Conservation (phyloP, 2,888 invertebrate species). For the Cloeon dipterum region DNA sequence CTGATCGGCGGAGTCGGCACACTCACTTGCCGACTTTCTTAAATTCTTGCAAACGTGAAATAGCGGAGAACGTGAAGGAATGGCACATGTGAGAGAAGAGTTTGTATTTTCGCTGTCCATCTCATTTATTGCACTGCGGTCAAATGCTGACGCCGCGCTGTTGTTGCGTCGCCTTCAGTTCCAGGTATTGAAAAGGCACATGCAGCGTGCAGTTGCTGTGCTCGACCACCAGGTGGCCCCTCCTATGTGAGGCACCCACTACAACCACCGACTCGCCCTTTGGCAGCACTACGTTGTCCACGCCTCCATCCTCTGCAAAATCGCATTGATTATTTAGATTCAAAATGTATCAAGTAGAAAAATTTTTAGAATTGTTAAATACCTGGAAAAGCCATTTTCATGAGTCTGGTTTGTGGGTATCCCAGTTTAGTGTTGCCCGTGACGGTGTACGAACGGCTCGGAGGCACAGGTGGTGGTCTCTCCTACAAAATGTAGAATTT, state of each 20-base stretch:
- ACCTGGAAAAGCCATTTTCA: constrained; percentile 74
- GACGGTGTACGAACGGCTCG: constrained; percentile 74
- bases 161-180: constrained; percentile 27
- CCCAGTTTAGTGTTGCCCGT: constrained; percentile 73
- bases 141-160: constrained; percentile 4
- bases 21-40: too few relatives aligned
- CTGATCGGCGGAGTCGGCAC: too few relatives aligned
- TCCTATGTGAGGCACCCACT: constrained; percentile 61
- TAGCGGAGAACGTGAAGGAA: too few relatives aligned
- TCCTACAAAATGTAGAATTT: constrained; percentile 28
- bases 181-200: constrained; percentile 65
- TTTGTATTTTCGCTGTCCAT: too few relatives aligned
- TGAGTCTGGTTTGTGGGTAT: constrained; percentile 77
- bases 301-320: constrained; percentile 19
- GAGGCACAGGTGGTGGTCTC: constrained; percentile 77
- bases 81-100: too few relatives aligned
- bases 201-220: constrained; percentile 47
- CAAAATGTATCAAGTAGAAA: background rate
- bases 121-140: too few relatives aligned
- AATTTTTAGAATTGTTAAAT: constrained; percentile 5
- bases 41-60: too few relatives aligned
- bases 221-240: constrained; percentile 75
- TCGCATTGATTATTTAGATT: too few relatives aligned
- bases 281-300: constrained; percentile 35
- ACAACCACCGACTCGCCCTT: constrained; percentile 75